These are phyloP conservation scores for Leptogaster cylindrica DNA, from an alignment of 2,888 invertebrate species.

Conservation along the genomic window DNA sequence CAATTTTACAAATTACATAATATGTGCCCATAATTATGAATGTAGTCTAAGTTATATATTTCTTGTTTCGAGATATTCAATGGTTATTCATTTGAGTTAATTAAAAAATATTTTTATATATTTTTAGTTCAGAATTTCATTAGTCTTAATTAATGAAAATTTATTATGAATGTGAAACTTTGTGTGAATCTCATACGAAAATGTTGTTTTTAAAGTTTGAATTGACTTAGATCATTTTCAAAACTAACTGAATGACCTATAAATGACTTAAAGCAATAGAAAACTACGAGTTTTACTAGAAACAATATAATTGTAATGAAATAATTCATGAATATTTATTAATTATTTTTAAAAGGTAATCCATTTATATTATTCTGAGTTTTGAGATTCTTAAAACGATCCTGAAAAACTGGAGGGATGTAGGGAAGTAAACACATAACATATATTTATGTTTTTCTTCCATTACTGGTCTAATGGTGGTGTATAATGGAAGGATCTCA, in stretches of 20 bases:
- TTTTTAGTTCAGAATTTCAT: too few species aligned
- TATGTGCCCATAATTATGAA: too few species aligned
- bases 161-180: too few species aligned
- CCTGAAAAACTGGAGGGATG: too few species aligned
- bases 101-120: too few species aligned
- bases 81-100: too few species aligned
- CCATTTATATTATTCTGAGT: slow-evolving; percentile 13
- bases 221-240: slow-evolving; percentile 37
- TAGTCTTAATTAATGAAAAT: background rate
- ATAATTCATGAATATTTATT: slow-evolving; percentile 18
- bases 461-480: background rate
- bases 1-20: too few species aligned
- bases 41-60: too few species aligned
- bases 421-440: too few species aligned
- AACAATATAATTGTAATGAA: slow-evolving; percentile 28
- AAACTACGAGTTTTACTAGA: slow-evolving; percentile 24
- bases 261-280: slow-evolving; percentile 39
- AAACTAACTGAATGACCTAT: slow-evolving; percentile 37
- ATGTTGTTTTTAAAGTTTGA: slow-evolving; percentile 32
- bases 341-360: slow-evolving; percentile 25
- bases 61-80: too few species aligned
- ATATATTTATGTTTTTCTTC: slow-evolving; percentile 2
- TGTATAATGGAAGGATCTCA: slow-evolving; percentile 3
- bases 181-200: slow-evolving; percentile 18
- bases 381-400: slow-evolving; percentile 21